Conservation (phyloP, 2,797 vertebrate genomes). For the Podarcis lilfordi region DNA sequence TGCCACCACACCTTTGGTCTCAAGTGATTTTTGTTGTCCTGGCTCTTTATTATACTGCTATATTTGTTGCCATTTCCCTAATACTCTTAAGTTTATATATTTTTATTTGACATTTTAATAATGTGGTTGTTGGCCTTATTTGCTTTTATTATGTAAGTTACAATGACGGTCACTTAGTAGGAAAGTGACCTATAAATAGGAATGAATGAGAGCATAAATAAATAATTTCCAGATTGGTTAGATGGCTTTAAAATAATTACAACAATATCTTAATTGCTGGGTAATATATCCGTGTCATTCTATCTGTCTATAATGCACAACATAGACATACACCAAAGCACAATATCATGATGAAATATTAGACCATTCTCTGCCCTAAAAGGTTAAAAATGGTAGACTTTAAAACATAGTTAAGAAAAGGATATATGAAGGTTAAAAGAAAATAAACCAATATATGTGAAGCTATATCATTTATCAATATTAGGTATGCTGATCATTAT, state of each 20-base stretch:
- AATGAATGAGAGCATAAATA: neutral
- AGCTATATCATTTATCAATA: slow-evolving; percentile 17
- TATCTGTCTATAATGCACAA: neutral
- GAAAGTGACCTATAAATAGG: neutral
- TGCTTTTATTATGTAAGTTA: neutral
- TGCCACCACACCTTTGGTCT: neutral
- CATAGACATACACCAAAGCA: neutral
- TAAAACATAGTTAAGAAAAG: neutral
- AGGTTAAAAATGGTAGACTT: neutral
- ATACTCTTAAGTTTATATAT: neutral
- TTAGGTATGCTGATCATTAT: slow-evolving; percentile 12
- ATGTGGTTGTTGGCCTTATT: neutral
- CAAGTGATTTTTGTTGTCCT: neutral
- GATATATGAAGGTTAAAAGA: slow-evolving; percentile 11
- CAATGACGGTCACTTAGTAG: neutral
- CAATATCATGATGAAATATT: neutral
- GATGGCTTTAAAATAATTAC: neutral
- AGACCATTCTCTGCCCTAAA: neutral
- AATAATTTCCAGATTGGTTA: neutral
- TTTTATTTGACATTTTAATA: neutral
- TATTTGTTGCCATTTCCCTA: neutral
- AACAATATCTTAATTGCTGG: neutral
- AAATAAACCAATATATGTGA: neutral
- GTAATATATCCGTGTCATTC: neutral
- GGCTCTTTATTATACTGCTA: neutral